These are phyloP conservation scores for Eudasyphora cyanicolor DNA, from an alignment of 2,888 invertebrate genomes.

Conservation along the genomic window DNA sequence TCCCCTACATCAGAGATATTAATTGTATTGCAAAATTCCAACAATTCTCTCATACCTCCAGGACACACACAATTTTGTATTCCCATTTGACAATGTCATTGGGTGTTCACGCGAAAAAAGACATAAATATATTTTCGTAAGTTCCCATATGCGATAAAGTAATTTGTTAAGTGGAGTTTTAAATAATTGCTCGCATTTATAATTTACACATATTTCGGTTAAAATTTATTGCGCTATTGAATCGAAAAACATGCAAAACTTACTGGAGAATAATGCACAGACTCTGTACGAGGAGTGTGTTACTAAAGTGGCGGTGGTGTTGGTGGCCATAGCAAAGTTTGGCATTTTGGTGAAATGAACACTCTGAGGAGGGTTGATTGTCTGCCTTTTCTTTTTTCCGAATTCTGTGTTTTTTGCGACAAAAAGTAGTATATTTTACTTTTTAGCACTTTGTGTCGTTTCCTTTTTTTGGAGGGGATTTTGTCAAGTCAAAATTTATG, in stretches of 20 bases:
- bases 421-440: constrained; percentile 40
- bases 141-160: constrained; percentile 80
- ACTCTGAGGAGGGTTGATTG: constrained; percentile 42
- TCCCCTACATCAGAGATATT: no score
- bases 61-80: no score
- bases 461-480: constrained; percentile 15
- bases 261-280: constrained; percentile 59
- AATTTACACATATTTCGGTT: constrained; percentile 79
- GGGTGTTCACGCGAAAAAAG: no score
- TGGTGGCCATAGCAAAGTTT: no score
- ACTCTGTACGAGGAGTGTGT: constrained; percentile 17
- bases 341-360: not conserved
- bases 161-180: constrained; percentile 81
- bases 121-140: no score
- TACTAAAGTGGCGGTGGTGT: no score
- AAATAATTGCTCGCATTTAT: constrained; percentile 81
- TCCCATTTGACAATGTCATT: no score
- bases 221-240: constrained; percentile 78
- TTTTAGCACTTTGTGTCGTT: constrained; percentile 43
- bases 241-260: constrained; percentile 65
- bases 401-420: constrained; percentile 16
- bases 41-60: no score
- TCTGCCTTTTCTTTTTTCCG: constrained; percentile 8
- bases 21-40: no score
- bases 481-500: constrained; percentile 51